These are phyloP conservation scores for Folsomia manolachei DNA, from an alignment of 2,888 invertebrate genomes.

Conservation along the genomic window DNA sequence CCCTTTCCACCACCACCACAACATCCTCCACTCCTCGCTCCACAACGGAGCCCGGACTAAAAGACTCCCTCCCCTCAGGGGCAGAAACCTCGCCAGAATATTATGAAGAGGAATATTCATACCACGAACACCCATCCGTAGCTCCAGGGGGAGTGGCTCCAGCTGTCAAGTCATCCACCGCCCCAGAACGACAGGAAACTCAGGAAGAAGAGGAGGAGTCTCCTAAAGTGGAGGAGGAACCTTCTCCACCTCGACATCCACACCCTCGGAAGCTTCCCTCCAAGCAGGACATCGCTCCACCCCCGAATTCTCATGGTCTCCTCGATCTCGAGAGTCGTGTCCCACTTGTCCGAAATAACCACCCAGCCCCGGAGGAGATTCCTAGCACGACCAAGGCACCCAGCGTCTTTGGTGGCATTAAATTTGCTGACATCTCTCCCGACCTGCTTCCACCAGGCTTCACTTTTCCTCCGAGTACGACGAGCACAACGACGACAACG, in stretches of 20 bases:
- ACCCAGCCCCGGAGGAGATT: slow-evolving; percentile 5
- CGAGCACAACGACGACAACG: slow-evolving; percentile 39
- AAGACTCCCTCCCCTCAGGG: slow-evolving; percentile 40
- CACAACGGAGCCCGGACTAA: background rate
- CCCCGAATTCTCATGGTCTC: slow-evolving; percentile 36
- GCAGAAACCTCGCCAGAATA: slow-evolving; percentile 51
- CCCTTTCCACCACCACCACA: slow-evolving; percentile 65
- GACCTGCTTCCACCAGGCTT: slow-evolving; percentile 38
- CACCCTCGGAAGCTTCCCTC: slow-evolving; percentile 29
- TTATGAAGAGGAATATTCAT: slow-evolving; percentile 49
- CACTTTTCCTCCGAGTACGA: slow-evolving; percentile 23
- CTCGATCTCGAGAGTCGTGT: slow-evolving; percentile 34
- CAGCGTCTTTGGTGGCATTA: slow-evolving; percentile 54
- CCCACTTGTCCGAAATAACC: slow-evolving; percentile 24
- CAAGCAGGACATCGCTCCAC: slow-evolving; percentile 32
- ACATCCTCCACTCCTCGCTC: slow-evolving; percentile 60
- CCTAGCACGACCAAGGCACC: slow-evolving; percentile 54
- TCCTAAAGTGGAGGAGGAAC: slow-evolving; percentile 17
- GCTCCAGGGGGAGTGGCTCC: slow-evolving; percentile 49
- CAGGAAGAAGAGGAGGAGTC: background rate
- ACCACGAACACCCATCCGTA: slow-evolving; percentile 51
- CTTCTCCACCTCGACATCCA: slow-evolving; percentile 6
- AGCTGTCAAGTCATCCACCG: background rate
- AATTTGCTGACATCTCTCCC: slow-evolving; percentile 43
- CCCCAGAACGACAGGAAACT: background rate